Conservation (phyloP, 2,797 vertebrate genomes). For the Gambusia yucatana region DNA sequence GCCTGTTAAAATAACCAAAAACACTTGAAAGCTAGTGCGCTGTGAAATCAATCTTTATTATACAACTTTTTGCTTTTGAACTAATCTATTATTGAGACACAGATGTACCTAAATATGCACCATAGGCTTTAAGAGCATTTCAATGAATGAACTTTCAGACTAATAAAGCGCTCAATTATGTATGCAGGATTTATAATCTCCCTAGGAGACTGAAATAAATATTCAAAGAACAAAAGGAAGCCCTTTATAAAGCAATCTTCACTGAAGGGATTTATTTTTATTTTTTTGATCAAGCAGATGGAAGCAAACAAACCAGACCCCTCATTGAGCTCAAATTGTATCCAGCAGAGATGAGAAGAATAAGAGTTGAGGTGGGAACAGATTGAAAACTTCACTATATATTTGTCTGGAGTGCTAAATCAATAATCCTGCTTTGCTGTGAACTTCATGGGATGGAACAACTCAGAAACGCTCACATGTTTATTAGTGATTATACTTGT, state of each 20-base stretch:
- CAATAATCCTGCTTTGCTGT: slow-evolving; percentile 78
- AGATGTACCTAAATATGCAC: not conserved
- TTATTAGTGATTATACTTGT: slow-evolving; percentile 61
- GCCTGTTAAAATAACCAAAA: not conserved
- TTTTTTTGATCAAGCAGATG: slow-evolving; percentile 29
- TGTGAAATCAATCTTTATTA: not conserved
- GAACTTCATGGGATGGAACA: slow-evolving; percentile 65
- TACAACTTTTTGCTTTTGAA: not conserved
- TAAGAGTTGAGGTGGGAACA: slow-evolving; percentile 39
- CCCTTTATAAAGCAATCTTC: slow-evolving; percentile 32
- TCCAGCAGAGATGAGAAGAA: slow-evolving; percentile 38
- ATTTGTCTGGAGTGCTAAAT: slow-evolving; percentile 74
- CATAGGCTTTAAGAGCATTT: not conserved
- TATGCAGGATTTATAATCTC: not conserved
- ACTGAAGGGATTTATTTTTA: slow-evolving; percentile 33
- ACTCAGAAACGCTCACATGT: slow-evolving; percentile 63
- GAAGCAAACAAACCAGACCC: slow-evolving; percentile 61
- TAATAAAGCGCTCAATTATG: slow-evolving; percentile 22
- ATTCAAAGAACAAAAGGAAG: slow-evolving; percentile 26
- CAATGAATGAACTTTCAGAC: not conserved
- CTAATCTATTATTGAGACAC: not conserved
- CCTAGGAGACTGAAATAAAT: slow-evolving; percentile 21
- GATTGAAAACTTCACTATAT: slow-evolving; percentile 65
- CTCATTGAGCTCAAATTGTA: slow-evolving; percentile 15
- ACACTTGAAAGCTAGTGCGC: not conserved